Evolutionary conservation across 1,140 invertebrate genomes (phyloP), one percentile per base, ranked within the genome.

Genomic region (Lepidurus arcticus): DNA sequence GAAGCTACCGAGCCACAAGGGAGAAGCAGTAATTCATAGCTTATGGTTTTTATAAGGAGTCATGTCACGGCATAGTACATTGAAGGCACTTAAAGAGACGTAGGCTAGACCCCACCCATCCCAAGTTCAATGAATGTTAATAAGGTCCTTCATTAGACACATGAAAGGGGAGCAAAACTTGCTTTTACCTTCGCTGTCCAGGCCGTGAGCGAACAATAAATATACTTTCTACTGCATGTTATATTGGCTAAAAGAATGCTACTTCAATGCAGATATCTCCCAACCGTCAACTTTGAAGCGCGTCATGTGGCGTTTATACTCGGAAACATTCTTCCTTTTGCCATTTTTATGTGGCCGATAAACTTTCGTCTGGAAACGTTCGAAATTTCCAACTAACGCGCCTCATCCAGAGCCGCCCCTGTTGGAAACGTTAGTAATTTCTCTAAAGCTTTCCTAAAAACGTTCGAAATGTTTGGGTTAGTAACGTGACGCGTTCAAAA

Each of bases 31-130:
- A n/a, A 65, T 65, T 65, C 8, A 65, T 65, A 65, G 16, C 13
- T 65, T 65, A 65, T 21, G 3, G 13, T 65, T 7, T 65, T 9
- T 7, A 65, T n/a, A 47, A 65, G 8, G 53, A 65, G 8, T 65
- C 53, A 7, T 65, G 53, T n/a, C 53, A 65, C 13, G 53, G 13
- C 53, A 1, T 7, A 65, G 53, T 13, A 65, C 53, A 65, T 16
- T 65, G 53, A 65, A 65, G 53, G 53, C 13, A 65, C 53, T 65
- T 11, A 65, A 65, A 21, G 13, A 65, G 53, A 65, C 53, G 53
- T 65, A 21, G 53, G 53, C 45, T 21, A 65, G 9, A 65, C 53
- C 53, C 16, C 53, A 65, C 53, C 53, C 53, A 65, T 65, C 21
- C 16, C 21, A 21, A 21, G 16, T 21, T 65, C 16, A 65, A 65